These are phyloP conservation scores for Phataginus tricuspis DNA, from an alignment of 2,797 vertebrate species.

Conservation along the genomic window DNA sequence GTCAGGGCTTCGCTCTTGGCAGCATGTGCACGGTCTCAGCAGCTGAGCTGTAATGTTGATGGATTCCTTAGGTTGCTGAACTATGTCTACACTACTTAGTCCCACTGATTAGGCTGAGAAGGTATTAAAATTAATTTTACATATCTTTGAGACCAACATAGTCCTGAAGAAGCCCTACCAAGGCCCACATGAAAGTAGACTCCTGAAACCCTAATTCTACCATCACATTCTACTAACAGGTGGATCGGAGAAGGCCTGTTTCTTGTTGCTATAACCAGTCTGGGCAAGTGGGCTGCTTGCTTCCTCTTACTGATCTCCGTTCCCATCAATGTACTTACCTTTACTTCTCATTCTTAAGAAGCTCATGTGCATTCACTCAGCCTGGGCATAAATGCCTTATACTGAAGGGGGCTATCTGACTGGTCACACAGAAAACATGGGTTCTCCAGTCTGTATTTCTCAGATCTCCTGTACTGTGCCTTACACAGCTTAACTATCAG, in stretches of 20 bases:
- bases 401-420: background rate
- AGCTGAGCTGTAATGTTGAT: background rate
- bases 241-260: background rate
- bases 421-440: background rate
- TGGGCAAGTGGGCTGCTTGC: background rate
- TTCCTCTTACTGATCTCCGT: background rate
- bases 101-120: background rate
- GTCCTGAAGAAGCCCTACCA: background rate
- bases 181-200: background rate
- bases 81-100: background rate
- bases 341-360: background rate
- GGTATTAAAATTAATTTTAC: constrained; percentile 28
- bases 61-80: background rate
- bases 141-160: background rate
- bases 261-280: constrained; percentile 24
- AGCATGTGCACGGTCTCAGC: background rate
- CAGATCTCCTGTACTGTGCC: background rate
- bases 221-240: background rate
- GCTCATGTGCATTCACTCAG: background rate
- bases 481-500: background rate
- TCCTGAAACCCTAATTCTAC: background rate
- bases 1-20: background rate
- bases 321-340: background rate
- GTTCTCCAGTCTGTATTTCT: background rate
- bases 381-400: background rate